These are phyloP conservation scores for Oreocharis arfaki DNA, from an alignment of 2,113 vertebrate genomes.

Conservation along the genomic window DNA sequence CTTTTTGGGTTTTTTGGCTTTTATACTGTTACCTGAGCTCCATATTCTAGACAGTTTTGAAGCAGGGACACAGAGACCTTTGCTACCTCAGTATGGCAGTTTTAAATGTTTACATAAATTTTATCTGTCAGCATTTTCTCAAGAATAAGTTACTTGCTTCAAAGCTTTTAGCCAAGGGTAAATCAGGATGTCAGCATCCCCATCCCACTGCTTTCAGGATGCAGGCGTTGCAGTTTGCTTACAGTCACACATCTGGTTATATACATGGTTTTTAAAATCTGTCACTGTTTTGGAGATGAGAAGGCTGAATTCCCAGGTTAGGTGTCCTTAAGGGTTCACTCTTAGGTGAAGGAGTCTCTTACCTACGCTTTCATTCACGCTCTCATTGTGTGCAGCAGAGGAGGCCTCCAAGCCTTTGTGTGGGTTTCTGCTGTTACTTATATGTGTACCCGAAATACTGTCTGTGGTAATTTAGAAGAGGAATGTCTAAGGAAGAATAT, in stretches of 20 bases:
- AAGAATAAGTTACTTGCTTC: neutral
- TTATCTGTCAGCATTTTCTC: neutral
- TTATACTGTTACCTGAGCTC: neutral
- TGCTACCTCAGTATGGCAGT: neutral
- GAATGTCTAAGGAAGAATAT: neutral
- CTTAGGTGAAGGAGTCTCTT: neutral
- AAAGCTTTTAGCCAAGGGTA: neutral
- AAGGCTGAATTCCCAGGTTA: neutral
- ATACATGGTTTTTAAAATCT: neutral
- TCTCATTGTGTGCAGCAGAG: neutral
- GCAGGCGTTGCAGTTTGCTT: neutral
- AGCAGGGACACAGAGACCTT: neutral
- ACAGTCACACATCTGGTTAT: neutral
- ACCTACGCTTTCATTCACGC: neutral
- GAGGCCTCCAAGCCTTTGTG: neutral
- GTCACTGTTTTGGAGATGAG: neutral
- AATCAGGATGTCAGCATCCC: neutral
- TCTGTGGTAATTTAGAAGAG: neutral
- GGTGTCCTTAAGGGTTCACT: neutral
- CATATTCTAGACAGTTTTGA: neutral
- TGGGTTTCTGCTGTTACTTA: neutral
- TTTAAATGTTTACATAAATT: neutral
- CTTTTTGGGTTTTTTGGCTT: neutral
- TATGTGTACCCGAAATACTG: neutral
- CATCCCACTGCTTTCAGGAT: neutral